phyloP scores from a whole-genome alignment of 2,888 invertebrate species.

The Drosophila anomalata region DNA sequence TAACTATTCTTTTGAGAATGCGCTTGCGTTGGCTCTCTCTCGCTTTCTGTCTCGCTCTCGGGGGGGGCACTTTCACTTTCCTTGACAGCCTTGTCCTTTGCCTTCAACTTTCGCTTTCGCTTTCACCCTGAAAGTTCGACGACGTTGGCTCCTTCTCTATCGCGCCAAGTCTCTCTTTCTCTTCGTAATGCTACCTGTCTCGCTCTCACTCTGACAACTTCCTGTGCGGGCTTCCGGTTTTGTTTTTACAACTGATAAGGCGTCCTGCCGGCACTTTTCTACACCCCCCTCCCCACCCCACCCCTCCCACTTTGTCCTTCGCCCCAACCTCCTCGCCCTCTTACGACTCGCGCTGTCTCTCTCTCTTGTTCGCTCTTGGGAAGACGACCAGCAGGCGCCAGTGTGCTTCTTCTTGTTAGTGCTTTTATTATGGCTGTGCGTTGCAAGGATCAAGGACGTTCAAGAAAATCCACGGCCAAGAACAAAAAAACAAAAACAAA shows the following conservation, averaged over 20 bases:
- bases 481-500: constrained; percentile 30
- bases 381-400: constrained; percentile 75
- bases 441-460: constrained; percentile 84
- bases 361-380: constrained; percentile 38
- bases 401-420: constrained; percentile 27
- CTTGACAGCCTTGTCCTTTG: constrained; percentile 68
- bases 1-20: constrained; percentile 40
- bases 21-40: constrained; percentile 39
- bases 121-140: constrained; percentile 77
- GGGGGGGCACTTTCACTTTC: constrained; percentile 65
- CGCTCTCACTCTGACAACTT: constrained; percentile 55
- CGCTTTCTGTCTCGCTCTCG: constrained; percentile 22
- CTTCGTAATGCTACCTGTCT: constrained; percentile 1
- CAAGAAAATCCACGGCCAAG: constrained; percentile 71
- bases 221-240: constrained; percentile 82
- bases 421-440: constrained; percentile 69
- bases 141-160: constrained; percentile 47
- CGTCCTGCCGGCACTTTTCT: constrained; percentile 59
- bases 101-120: constrained; percentile 77
- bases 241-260: constrained; percentile 77
- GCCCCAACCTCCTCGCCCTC: constrained; percentile 1
- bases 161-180: constrained; percentile 21
- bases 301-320: constrained; percentile 13
- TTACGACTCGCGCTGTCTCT: constrained; percentile 17
- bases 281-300: not conserved